Conservation (phyloP, 2,113 vertebrate species). For the Passer domesticus region DNA sequence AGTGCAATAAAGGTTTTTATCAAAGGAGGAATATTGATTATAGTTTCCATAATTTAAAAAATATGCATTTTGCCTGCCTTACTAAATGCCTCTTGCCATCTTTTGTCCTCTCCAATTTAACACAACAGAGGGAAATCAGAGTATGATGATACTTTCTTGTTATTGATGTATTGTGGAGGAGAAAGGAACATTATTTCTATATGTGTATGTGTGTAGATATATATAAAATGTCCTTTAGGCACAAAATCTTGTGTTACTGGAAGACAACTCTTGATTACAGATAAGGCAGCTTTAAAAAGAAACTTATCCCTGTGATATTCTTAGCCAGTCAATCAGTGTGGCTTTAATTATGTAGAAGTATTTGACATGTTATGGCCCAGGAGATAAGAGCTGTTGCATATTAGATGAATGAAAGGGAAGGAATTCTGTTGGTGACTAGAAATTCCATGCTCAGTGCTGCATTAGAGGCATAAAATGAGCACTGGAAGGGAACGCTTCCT, state of each 20-base stretch:
- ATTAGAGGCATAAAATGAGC: not conserved
- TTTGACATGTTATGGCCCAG: conserved; percentile 38
- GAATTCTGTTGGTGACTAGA: not conserved
- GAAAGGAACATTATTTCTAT: not conserved
- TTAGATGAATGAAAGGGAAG: not conserved
- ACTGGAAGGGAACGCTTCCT: not conserved
- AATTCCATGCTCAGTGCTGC: not conserved
- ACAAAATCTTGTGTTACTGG: not conserved
- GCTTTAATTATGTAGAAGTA: conserved; percentile 64
- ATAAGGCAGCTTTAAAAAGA: conserved; percentile 44
- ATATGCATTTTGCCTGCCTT: not conserved
- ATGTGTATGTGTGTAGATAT: not conserved
- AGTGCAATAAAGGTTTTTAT: not conserved
- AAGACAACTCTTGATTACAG: conserved; percentile 37
- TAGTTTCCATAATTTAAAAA: not conserved
- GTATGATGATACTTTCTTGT: not conserved
- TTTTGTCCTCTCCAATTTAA: not conserved
- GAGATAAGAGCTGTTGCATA: conserved; percentile 20
- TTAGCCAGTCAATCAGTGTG: conserved; percentile 36
- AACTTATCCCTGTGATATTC: conserved; percentile 37
- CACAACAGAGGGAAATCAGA: not conserved
- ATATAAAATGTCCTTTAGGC: not conserved
- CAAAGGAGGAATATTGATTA: not conserved
- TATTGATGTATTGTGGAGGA: not conserved
- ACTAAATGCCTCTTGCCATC: not conserved